These are phyloP conservation scores for Heliothis peltigera DNA, from an alignment of 2,888 invertebrate genomes.

Conservation along the genomic window DNA sequence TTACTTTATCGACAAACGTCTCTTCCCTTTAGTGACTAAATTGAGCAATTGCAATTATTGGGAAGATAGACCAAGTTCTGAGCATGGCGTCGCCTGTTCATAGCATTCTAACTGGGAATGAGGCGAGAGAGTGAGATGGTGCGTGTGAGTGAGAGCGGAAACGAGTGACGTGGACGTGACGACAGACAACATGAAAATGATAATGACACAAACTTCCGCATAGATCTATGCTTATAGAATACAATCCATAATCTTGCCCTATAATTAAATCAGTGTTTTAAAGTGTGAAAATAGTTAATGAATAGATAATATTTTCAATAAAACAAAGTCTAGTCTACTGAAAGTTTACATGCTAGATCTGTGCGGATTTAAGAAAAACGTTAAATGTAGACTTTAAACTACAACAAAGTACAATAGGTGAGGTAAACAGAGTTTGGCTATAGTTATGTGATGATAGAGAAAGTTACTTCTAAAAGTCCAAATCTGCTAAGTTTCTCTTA, in stretches of 20 bases:
- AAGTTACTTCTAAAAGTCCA: background rate
- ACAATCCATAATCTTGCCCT: background rate
- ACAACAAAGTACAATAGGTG: slow-evolving; percentile 5
- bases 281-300: background rate
- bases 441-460: background rate
- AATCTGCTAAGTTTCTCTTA: background rate
- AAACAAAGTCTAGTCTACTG: background rate
- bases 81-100: slow-evolving; percentile 69
- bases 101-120: slow-evolving; percentile 79
- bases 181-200: slow-evolving; percentile 78
- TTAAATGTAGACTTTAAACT: slow-evolving; percentile 54
- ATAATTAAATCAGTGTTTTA: background rate
- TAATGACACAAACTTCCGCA: slow-evolving; percentile 60
- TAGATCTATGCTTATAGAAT: slow-evolving; percentile 41
- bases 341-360: slow-evolving; percentile 41
- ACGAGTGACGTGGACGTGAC: slow-evolving; percentile 86
- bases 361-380: slow-evolving; percentile 46
- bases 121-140: slow-evolving; percentile 87
- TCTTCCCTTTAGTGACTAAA: background rate
- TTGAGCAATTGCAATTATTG: background rate
- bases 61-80: slow-evolving; percentile 42
- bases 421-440: background rate
- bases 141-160: slow-evolving; percentile 89
- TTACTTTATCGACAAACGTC: background rate
- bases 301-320: background rate